Conservation (phyloP, 2,113 vertebrate species). For the Embiotoca jacksoni region DNA sequence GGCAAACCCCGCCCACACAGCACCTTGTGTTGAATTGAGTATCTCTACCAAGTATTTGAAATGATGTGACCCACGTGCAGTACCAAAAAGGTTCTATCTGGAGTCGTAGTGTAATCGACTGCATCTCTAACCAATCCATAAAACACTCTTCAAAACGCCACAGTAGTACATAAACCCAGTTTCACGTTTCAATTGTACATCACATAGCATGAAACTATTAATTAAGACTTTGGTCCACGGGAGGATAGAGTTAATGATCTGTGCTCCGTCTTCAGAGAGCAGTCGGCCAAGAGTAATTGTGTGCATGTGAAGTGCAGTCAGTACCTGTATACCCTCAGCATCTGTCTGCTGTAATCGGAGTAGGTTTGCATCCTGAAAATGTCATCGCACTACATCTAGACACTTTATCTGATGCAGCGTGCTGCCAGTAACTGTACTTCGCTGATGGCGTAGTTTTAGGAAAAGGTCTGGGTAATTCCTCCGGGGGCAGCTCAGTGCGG, state of each 20-base stretch:
- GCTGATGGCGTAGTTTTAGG: slow-evolving; percentile 41
- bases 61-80: slow-evolving; percentile 29
- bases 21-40: neutral
- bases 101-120: slow-evolving; percentile 29
- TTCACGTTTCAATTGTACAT: slow-evolving; percentile 38
- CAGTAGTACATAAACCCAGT: slow-evolving; percentile 38
- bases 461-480: slow-evolving; percentile 44
- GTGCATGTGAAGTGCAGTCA: slow-evolving; percentile 55
- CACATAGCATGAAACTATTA: slow-evolving; percentile 64
- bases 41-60: slow-evolving; percentile 28
- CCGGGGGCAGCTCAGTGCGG: slow-evolving; percentile 2
- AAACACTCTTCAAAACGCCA: slow-evolving; percentile 37
- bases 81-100: slow-evolving; percentile 28
- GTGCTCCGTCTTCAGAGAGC: slow-evolving; percentile 64
- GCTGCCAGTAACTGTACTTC: slow-evolving; percentile 32
- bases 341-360: slow-evolving; percentile 55
- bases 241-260: slow-evolving; percentile 70
- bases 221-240: slow-evolving; percentile 53
- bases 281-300: slow-evolving; percentile 66
- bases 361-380: slow-evolving; percentile 64
- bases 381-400: slow-evolving; percentile 40
- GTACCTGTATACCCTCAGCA: slow-evolving; percentile 71
- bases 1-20: neutral
- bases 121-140: slow-evolving; percentile 52
- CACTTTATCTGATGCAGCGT: slow-evolving; percentile 34